Evolutionary conservation across 1,140 invertebrate species (phyloP).

Genomic region (Arion vulgaris): DNA sequence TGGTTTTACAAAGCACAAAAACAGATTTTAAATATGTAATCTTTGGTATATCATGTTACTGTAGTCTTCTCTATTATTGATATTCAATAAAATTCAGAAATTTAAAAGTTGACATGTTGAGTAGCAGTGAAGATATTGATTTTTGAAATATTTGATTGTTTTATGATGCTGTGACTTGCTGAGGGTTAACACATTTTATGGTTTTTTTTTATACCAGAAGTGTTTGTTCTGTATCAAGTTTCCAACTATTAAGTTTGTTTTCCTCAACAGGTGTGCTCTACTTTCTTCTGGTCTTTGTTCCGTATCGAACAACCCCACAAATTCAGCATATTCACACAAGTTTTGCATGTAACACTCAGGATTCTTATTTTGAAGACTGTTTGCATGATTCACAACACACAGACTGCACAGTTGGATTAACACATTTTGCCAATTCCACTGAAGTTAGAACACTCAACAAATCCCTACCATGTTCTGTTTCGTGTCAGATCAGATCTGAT

Average conservation of each 20-base stretch:
- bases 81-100: too few species aligned
- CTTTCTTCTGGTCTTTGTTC: constrained; percentile 51
- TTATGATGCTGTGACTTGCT: too few species aligned
- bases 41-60: too few species aligned
- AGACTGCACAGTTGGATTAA: not conserved
- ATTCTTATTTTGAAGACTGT: constrained; percentile 59
- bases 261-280: constrained; percentile 52
- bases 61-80: too few species aligned
- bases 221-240: not conserved
- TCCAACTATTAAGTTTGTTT: not conserved
- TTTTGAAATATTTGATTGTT: too few species aligned
- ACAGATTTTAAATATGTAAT: too few species aligned
- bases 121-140: too few species aligned
- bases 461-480: constrained; percentile 8
- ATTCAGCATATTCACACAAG: constrained; percentile 43
- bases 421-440: not conserved
- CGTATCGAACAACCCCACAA: constrained; percentile 44
- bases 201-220: too few species aligned
- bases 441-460: not conserved
- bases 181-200: too few species aligned
- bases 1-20: too few species aligned
- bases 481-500: not conserved
- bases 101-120: too few species aligned
- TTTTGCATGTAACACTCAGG: constrained; percentile 55
- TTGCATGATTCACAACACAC: not conserved